Evolutionary conservation across 2,888 invertebrate species (phyloP).

Genomic region (Patella depressa): DNA sequence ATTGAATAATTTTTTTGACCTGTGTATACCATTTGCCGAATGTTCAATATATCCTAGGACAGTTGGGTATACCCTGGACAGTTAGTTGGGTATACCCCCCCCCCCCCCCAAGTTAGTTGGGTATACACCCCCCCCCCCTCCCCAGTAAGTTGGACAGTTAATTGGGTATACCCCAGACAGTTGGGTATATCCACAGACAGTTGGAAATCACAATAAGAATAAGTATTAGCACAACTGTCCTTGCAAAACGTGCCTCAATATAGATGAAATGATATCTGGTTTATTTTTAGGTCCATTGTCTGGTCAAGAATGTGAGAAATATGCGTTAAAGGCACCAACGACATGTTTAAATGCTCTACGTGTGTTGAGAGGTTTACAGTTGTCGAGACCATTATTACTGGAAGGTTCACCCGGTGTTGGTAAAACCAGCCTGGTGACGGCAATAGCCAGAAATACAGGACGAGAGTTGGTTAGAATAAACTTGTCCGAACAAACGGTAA

Average conservation of each 20-base stretch:
- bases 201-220: neutral
- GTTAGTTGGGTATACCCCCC: no score
- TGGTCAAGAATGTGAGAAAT: constrained; percentile 36
- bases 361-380: constrained; percentile 87
- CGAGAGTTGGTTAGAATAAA: constrained; percentile 92
- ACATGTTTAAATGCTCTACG: constrained; percentile 83
- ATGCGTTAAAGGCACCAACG: constrained; percentile 70
- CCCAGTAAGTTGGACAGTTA: no score
- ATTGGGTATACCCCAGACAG: no score
- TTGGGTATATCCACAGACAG: neutral
- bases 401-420: constrained; percentile 98
- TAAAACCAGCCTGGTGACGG: constrained; percentile 94
- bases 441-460: constrained; percentile 87
- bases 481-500: constrained; percentile 96
- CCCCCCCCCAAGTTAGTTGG: no score
- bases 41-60: neutral
- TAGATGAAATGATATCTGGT: neutral
- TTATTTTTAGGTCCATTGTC: constrained; percentile 28
- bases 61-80: no score
- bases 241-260: neutral
- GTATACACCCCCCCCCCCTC: no score
- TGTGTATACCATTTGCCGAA: neutral
- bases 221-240: neutral
- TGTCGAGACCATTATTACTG: constrained; percentile 87
- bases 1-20: no score